phyloP scores from a whole-genome alignment of 1,140 invertebrate genomes.

The Listronotus oregonensis region DNA sequence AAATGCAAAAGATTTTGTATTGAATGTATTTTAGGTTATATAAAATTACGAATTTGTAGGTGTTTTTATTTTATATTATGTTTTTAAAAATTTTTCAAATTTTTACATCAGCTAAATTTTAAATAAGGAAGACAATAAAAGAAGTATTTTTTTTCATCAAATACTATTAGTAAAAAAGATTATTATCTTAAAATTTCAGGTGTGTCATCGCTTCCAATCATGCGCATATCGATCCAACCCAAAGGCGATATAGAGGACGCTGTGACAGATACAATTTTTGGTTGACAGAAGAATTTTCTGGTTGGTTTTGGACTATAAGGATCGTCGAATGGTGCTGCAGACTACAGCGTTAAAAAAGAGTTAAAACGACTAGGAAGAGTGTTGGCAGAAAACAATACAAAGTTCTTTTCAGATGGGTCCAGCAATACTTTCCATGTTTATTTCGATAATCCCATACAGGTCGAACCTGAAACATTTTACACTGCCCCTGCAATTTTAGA shows the following conservation, averaged over 20 bases:
- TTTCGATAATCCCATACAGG: constrained; percentile 89
- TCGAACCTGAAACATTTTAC: constrained; percentile 89
- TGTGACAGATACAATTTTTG: constrained; percentile 94
- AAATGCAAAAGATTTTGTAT: no score
- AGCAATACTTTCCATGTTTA: constrained; percentile 93
- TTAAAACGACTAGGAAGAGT: constrained; percentile 83
- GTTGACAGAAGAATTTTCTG: constrained; percentile 90
- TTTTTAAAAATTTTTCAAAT: no score
- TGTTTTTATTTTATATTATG: no score
- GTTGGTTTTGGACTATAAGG: constrained; percentile 92
- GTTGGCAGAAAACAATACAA: constrained; percentile 86
- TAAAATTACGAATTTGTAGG: no score
- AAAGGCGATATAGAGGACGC: constrained; percentile 89
- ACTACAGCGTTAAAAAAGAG: constrained; percentile 90
- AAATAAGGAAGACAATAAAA: no score
- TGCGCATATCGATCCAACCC: constrained; percentile 95
- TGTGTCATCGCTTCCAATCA: constrained; percentile 93
- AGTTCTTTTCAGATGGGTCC: constrained; percentile 92
- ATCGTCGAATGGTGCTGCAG: constrained; percentile 87
- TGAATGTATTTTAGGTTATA: no score
- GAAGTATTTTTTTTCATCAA: no score
- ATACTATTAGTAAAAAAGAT: not conserved
- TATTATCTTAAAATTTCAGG: constrained; percentile 59
- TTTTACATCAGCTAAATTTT: no score
- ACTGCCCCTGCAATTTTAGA: constrained; percentile 89